These are phyloP conservation scores for Drosophila picticornis DNA, from an alignment of 2,888 invertebrate genomes.

Conservation along the genomic window DNA sequence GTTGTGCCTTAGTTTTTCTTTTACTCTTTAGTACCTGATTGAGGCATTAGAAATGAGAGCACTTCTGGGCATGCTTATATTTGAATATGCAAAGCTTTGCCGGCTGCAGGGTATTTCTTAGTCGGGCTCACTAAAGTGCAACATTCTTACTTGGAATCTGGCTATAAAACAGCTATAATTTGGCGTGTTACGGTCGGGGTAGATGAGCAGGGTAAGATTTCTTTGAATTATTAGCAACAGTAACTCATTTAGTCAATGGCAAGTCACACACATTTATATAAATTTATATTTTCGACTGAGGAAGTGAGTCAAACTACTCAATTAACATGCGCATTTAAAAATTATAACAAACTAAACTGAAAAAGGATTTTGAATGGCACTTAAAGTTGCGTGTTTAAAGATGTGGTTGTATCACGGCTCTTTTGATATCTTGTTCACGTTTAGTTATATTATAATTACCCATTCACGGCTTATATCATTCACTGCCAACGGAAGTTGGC, in stretches of 20 bases:
- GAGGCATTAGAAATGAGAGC: not conserved
- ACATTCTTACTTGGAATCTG: not conserved
- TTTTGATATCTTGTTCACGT: not conserved
- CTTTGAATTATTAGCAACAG: not conserved
- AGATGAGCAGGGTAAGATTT: not conserved
- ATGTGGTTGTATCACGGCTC: not conserved
- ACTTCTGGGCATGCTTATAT: not conserved
- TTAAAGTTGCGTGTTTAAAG: not conserved
- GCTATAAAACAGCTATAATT: slow-evolving; percentile 15
- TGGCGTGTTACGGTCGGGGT: not conserved
- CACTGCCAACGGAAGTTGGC: slow-evolving; percentile 21
- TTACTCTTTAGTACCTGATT: no score
- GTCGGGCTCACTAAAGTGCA: not conserved
- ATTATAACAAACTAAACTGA: not conserved
- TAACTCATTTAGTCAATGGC: not conserved
- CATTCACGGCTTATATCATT: not conserved
- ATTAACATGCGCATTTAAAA: not conserved
- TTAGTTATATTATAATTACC: not conserved
- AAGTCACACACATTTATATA: not conserved
- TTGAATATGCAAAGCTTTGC: not conserved
- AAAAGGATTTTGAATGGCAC: not conserved
- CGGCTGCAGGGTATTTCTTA: not conserved
- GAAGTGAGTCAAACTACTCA: not conserved
- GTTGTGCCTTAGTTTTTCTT: not conserved
- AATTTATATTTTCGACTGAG: not conserved